Evolutionary conservation across 2,888 invertebrate genomes (phyloP).

Genomic region (Meloe dianella): DNA sequence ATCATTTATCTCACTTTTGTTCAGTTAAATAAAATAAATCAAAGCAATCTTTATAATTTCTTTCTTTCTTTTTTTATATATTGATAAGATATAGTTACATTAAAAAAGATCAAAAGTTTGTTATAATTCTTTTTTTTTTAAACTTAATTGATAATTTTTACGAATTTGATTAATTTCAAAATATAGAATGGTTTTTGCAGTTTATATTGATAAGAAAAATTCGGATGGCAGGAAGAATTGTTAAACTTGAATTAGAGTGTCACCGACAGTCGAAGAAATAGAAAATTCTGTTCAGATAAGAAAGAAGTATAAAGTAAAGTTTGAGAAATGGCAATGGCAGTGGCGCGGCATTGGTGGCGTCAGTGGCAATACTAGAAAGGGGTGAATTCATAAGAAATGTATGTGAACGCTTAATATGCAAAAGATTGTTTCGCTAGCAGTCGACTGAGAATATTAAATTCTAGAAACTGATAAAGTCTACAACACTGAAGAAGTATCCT

Average conservation of each 20-base stretch:
- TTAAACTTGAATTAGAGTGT: slow-evolving; percentile 56
- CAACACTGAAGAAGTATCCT: slow-evolving; percentile 27
- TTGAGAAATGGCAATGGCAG: slow-evolving; percentile 32
- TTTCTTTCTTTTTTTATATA: too few species aligned
- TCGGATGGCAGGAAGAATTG: slow-evolving; percentile 38
- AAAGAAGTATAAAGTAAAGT: slow-evolving; percentile 31
- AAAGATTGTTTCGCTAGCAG: slow-evolving; percentile 44
- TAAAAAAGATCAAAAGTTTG: too few species aligned
- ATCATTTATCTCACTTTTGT: slow-evolving; percentile 42
- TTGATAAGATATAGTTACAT: too few species aligned
- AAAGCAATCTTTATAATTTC: slow-evolving; percentile 29
- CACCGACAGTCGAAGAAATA: slow-evolving; percentile 53
- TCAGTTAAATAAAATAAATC: slow-evolving; percentile 38
- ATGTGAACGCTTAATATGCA: slow-evolving; percentile 45
- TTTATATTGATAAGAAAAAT: slow-evolving; percentile 11
- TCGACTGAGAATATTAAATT: slow-evolving; percentile 44
- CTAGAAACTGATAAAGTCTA: slow-evolving; percentile 39
- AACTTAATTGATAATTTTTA: too few species aligned
- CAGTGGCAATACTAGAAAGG: background rate
- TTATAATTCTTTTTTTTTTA: too few species aligned
- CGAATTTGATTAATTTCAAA: slow-evolving; percentile 6
- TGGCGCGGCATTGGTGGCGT: background rate
- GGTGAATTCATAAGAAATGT: slow-evolving; percentile 40
- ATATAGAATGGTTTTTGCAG: slow-evolving; percentile 8
- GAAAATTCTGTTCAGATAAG: slow-evolving; percentile 51